Evolutionary conservation across 1,140 invertebrate species (phyloP).

Genomic region (Drosophila novamexicana): DNA sequence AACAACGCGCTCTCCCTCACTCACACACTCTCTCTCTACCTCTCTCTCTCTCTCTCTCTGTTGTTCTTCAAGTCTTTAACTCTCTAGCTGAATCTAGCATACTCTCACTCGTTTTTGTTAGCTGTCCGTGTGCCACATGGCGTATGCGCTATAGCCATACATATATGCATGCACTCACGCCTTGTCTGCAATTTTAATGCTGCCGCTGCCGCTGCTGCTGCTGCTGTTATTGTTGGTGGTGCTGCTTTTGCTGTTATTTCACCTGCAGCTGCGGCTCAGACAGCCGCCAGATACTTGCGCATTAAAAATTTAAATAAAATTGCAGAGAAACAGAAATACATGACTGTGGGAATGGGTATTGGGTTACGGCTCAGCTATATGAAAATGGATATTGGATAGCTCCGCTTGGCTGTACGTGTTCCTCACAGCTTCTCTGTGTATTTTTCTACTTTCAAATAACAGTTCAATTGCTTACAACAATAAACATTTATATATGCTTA

Average conservation of each 20-base stretch:
- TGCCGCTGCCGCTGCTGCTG: conserved; percentile 36
- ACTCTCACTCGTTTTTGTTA: conserved; percentile 10
- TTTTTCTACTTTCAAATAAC: conserved; percentile 18
- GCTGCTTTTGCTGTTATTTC: conserved; percentile 42
- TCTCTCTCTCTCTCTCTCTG: neutral
- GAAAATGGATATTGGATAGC: conserved; percentile 30
- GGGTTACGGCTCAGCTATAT: neutral
- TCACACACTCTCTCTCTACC: neutral
- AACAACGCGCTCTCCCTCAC: conserved; percentile 40
- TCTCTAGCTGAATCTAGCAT: neutral
- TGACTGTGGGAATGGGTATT: conserved; percentile 17
- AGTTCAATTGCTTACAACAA: conserved; percentile 36
- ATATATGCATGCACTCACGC: conserved; percentile 53
- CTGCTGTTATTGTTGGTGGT: conserved; percentile 28
- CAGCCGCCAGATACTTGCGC: conserved; percentile 67
- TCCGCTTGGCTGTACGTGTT: conserved; percentile 10
- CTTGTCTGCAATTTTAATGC: conserved; percentile 76
- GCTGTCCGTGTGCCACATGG: conserved; percentile 58
- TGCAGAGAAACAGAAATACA: conserved; percentile 45
- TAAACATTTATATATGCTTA: conserved; percentile 24
- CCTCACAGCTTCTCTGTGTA: neutral
- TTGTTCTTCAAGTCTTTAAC: conserved; percentile 4
- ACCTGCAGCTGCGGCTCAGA: conserved; percentile 71
- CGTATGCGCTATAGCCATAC: conserved; percentile 65
- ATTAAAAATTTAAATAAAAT: conserved; percentile 78